These are phyloP conservation scores for Rhimphoctona megacephalus DNA, from an alignment of 2,888 invertebrate genomes.

Conservation along the genomic window DNA sequence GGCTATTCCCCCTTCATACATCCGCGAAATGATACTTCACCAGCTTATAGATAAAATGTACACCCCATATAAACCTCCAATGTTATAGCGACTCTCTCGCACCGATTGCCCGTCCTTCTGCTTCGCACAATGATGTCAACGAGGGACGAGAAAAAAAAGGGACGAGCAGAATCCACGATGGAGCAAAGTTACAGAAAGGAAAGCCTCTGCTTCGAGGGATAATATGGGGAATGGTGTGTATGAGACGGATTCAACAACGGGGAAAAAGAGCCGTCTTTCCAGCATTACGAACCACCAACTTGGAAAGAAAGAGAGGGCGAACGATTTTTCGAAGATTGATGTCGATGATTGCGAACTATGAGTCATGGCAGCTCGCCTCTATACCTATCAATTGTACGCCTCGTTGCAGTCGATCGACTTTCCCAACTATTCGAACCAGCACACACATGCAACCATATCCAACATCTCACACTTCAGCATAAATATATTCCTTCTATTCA, in stretches of 20 bases:
- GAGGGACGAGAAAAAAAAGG: constrained; percentile 42
- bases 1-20: constrained; percentile 9
- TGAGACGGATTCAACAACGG: constrained; percentile 3
- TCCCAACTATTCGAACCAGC: constrained; percentile 52
- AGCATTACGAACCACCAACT: background rate
- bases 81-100: constrained; percentile 21
- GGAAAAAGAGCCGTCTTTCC: constrained; percentile 11
- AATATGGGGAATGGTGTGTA: constrained; percentile 12
- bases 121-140: constrained; percentile 21
- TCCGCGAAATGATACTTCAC: constrained; percentile 38
- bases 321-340: constrained; percentile 69
- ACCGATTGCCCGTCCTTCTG: constrained; percentile 28
- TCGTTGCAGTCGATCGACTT: constrained; percentile 71
- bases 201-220: background rate
- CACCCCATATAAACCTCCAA: constrained; percentile 13
- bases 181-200: constrained; percentile 36
- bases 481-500: background rate
- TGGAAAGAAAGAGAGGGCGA: background rate
- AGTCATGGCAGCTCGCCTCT: constrained; percentile 67
- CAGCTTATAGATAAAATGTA: constrained; percentile 52
- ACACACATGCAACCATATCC: constrained; percentile 4
- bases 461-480: background rate
- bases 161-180: constrained; percentile 5
- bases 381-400: constrained; percentile 68
- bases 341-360: constrained; percentile 70